phyloP scores from a whole-genome alignment of 1,140 invertebrate species.

The Drosophila trapezifrons region DNA sequence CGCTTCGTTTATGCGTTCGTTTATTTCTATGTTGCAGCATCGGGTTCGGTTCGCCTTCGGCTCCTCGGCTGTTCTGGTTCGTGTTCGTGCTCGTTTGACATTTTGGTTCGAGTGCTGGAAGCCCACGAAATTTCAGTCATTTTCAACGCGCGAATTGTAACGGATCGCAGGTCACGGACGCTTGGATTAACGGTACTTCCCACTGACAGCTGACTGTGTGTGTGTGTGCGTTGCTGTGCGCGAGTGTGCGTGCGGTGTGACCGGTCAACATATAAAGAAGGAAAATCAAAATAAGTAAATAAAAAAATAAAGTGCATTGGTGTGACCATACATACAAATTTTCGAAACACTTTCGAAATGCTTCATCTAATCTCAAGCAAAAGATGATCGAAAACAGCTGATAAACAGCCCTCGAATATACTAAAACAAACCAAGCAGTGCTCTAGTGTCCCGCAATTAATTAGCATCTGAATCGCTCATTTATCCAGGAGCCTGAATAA shows the following conservation, averaged over 20 bases:
- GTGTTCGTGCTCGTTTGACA: conserved; percentile 3
- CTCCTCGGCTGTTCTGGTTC: not conserved
- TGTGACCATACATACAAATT: not conserved
- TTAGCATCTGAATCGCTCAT: conserved; percentile 67
- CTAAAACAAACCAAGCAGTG: conserved; percentile 41
- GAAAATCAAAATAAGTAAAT: not conserved
- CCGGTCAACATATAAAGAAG: conserved; percentile 31
- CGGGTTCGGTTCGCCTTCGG: conserved; percentile 10
- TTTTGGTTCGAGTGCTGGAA: conserved; percentile 18
- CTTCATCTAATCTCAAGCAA: conserved; percentile 5
- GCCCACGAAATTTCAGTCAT: conserved; percentile 32
- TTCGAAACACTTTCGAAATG: conserved; percentile 19
- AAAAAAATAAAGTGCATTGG: conserved; percentile 21
- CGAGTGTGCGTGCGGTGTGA: conserved; percentile 37
- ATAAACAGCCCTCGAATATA: conserved; percentile 28
- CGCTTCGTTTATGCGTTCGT: not conserved
- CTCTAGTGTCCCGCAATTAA: conserved; percentile 60
- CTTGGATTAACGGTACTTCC: conserved; percentile 24
- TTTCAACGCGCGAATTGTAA: conserved; percentile 47
- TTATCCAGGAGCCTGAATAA: conserved; percentile 55
- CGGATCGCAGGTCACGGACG: conserved; percentile 58
- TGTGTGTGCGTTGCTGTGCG: conserved; percentile 22
- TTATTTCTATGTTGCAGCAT: not conserved
- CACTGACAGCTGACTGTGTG: conserved; percentile 8
- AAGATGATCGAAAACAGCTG: conserved; percentile 59